phyloP scores from a whole-genome alignment of 2,113 vertebrate genomes.

The Salminus brasiliensis region DNA sequence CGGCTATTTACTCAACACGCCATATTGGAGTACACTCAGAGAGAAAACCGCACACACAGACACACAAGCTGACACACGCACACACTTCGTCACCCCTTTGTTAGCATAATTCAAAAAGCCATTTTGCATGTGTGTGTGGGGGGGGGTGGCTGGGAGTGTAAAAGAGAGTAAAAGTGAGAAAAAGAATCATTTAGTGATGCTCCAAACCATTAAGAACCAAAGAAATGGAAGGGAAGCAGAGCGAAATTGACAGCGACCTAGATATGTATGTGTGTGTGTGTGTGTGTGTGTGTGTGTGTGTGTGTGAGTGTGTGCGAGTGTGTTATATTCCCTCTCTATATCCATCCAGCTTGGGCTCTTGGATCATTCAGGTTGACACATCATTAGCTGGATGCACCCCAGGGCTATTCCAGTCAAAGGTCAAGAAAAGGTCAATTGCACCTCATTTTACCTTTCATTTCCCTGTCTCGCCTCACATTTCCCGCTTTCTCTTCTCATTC shows the following conservation, averaged over 20 bases:
- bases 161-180: background rate
- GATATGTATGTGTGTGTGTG: background rate
- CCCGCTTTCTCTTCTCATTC: background rate
- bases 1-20: too few species aligned
- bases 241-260: background rate
- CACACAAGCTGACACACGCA: too few species aligned
- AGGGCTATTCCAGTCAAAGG: background rate
- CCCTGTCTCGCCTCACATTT: background rate
- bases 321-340: background rate
- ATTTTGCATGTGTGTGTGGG: too few species aligned
- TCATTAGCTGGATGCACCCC: background rate
- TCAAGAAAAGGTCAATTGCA: background rate
- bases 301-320: background rate
- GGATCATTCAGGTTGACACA: background rate
- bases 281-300: background rate
- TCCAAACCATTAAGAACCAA: background rate
- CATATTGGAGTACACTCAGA: background rate
- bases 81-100: too few species aligned
- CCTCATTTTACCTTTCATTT: background rate
- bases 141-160: too few species aligned
- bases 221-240: background rate
- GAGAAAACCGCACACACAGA: too few species aligned
- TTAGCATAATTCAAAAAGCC: too few species aligned
- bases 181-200: background rate
- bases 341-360: background rate